Evolutionary conservation across 2,113 vertebrate genomes (phyloP).

Genomic region (Syngnathoides biaculeatus): DNA sequence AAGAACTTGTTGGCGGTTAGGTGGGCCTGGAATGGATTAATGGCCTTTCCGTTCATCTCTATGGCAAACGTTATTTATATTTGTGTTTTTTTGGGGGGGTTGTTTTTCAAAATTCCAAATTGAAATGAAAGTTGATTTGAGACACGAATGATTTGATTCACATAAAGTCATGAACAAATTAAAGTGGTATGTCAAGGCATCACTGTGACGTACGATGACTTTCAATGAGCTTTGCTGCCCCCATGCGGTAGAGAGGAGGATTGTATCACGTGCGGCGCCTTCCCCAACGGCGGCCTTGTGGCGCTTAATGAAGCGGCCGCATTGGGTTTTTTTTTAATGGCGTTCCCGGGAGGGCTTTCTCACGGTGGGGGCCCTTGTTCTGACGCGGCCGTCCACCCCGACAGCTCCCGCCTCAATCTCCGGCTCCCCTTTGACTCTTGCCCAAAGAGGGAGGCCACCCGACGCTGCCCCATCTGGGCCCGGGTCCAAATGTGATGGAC

Average conservation of each 20-base stretch:
- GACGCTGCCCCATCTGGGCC: slow-evolving; percentile 50
- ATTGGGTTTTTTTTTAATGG: slow-evolving; percentile 49
- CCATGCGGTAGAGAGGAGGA: slow-evolving; percentile 52
- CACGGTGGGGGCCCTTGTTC: slow-evolving; percentile 61
- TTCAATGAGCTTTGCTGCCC: slow-evolving; percentile 31
- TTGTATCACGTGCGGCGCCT: background rate
- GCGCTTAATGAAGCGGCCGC: slow-evolving; percentile 52
- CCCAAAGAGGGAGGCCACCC: slow-evolving; percentile 44
- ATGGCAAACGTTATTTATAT: background rate
- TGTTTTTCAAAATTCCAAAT: too few relatives aligned
- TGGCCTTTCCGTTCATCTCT: background rate
- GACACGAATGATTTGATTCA: background rate
- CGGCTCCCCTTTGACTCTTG: slow-evolving; percentile 50
- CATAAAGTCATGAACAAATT: background rate
- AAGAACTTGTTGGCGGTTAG: too few relatives aligned
- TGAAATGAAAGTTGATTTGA: background rate
- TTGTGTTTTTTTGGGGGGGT: too few relatives aligned
- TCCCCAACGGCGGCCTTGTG: slow-evolving; percentile 24
- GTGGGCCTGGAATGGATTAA: too few relatives aligned
- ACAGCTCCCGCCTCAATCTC: slow-evolving; percentile 15
- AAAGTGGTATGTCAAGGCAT: background rate
- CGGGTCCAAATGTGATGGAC: slow-evolving; percentile 47
- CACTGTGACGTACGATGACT: background rate
- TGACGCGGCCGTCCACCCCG: slow-evolving; percentile 39
- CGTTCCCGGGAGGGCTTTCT: slow-evolving; percentile 52